A percentile compares a stretch with the other conserved stretches of the same genome.
Conservation (phyloP, 2,888 invertebrate genomes). For the Anticlea derivata region DNA sequence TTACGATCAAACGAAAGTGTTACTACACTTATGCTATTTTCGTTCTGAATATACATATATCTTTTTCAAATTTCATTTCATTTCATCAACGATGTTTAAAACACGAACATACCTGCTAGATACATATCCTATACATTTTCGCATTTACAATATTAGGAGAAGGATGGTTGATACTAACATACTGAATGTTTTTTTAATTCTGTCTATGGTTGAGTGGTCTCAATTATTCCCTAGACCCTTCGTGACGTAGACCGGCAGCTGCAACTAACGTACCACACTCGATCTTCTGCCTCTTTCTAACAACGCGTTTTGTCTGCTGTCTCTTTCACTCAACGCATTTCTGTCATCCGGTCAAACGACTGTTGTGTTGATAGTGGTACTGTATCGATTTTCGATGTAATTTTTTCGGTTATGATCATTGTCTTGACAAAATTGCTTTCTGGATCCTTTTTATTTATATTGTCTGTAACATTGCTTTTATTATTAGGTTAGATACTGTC, state of each 20-base stretch:
- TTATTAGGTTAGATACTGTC: no score
- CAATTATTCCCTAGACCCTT: constrained; percentile 71
- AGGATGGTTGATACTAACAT: constrained; percentile 50
- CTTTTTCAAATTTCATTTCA: no score
- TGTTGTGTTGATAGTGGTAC: constrained; percentile 56
- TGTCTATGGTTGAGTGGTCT: constrained; percentile 69
- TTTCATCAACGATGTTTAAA: no score
- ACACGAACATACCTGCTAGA: no score
- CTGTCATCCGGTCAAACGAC: constrained; percentile 69
- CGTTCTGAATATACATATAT: no score
- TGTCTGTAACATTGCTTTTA: not conserved
- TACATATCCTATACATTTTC: no score
- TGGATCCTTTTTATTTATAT: constrained; percentile 2
- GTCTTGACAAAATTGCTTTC: constrained; percentile 1
- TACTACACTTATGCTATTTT: no score
- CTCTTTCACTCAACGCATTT: constrained; percentile 62
- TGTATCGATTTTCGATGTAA: constrained; percentile 62
- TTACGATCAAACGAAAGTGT: no score
- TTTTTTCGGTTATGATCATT: constrained; percentile 34
- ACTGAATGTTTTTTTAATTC: constrained; percentile 53
- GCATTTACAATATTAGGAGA: no score
- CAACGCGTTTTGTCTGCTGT: constrained; percentile 40
- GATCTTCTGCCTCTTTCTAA: constrained; percentile 55
- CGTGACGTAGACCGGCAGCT: constrained; percentile 79
- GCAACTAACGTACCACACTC: constrained; percentile 73